phyloP scores from a whole-genome alignment of 2,888 invertebrate species.

The Phanerotoma sp. region DNA sequence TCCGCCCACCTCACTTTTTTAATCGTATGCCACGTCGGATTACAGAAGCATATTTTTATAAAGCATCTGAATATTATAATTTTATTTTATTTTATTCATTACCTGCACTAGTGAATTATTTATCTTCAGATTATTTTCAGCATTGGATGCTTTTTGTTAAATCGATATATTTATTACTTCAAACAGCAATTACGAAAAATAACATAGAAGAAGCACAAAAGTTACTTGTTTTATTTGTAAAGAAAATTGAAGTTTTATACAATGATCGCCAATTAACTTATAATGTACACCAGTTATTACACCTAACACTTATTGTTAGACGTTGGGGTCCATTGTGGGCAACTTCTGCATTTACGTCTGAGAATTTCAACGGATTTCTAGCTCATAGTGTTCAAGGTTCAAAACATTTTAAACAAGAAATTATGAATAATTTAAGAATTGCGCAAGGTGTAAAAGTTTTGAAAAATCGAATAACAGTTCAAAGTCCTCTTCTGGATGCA shows the following conservation, averaged over 20 bases:
- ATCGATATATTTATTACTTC: constrained; percentile 11
- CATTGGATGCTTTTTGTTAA: constrained; percentile 31
- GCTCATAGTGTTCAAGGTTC: not conserved
- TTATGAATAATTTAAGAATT: constrained; percentile 1
- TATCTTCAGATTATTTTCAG: constrained; percentile 27
- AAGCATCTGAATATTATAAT: constrained; percentile 31
- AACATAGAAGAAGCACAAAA: not conserved
- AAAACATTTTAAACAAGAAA: not conserved
- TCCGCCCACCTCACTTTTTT: constrained; percentile 25
- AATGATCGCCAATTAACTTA: not conserved
- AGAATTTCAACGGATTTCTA: constrained; percentile 1
- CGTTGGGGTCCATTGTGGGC: not conserved
- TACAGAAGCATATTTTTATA: constrained; percentile 22
- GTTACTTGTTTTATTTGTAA: not conserved
- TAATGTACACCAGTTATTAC: not conserved
- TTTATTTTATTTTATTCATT: constrained; percentile 31
- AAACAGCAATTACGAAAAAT: not conserved
- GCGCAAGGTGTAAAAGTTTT: constrained; percentile 1
- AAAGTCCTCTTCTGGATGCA: not conserved
- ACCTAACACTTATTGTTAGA: not conserved
- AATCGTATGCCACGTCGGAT: constrained; percentile 22
- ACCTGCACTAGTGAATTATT: constrained; percentile 19
- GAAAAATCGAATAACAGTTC: not conserved
- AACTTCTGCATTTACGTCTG: constrained; percentile 1
- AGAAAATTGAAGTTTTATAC: not conserved